Conservation (phyloP, 2,888 invertebrate genomes). For the Euplexia lucipara region DNA sequence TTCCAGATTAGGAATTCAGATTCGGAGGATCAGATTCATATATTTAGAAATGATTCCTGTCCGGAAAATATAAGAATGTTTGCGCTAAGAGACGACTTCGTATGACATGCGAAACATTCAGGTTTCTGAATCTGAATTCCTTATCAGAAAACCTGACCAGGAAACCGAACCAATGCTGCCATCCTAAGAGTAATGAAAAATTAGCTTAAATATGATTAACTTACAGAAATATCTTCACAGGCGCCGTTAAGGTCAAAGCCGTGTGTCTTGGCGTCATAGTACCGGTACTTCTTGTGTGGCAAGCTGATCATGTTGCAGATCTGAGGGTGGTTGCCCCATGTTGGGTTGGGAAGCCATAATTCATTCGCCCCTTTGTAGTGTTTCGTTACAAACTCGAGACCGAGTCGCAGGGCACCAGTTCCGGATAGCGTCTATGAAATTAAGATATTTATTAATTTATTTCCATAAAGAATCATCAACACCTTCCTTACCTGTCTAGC, state of each 20-base stretch:
- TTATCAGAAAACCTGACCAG: too few species aligned
- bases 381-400: slow-evolving; percentile 96
- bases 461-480: background rate
- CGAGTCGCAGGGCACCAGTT: slow-evolving; percentile 98
- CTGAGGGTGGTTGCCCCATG: slow-evolving; percentile 99
- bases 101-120: too few species aligned
- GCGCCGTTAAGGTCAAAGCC: slow-evolving; percentile 98
- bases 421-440: slow-evolving; percentile 96
- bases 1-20: too few species aligned
- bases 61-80: too few species aligned
- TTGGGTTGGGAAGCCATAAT: slow-evolving; percentile 97
- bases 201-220: too few species aligned
- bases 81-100: too few species aligned
- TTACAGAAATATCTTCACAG: slow-evolving; percentile 96
- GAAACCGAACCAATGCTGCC: too few species aligned
- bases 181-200: too few species aligned
- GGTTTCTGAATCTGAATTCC: too few species aligned
- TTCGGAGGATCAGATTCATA: too few species aligned
- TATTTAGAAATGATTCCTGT: too few species aligned
- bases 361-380: slow-evolving; percentile 96
- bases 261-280: slow-evolving; percentile 98
- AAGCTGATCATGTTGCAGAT: slow-evolving; percentile 97
- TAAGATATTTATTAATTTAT: slow-evolving; percentile 47
- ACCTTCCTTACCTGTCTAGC: too few species aligned
- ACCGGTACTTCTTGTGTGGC: slow-evolving; percentile 96